Evolutionary conservation across 2,888 invertebrate species (phyloP).

Genomic region (Loripinus fragilis): DNA sequence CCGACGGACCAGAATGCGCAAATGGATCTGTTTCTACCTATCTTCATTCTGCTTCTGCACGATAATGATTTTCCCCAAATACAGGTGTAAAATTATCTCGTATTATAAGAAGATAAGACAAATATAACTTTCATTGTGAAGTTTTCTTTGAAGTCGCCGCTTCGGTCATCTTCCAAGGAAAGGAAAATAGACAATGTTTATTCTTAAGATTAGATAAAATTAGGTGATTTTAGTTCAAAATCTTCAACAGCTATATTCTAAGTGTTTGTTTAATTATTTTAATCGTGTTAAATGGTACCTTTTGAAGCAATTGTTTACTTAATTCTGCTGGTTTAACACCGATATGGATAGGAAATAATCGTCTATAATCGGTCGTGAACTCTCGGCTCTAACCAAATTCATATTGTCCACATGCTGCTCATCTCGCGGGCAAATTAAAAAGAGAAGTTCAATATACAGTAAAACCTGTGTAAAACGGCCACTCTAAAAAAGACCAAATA

Average conservation of each 20-base stretch:
- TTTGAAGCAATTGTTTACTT: constrained; percentile 13
- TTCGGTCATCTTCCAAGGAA: background rate
- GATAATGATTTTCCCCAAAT: too few relatives aligned
- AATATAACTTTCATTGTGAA: constrained; percentile 38
- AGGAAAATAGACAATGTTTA: constrained; percentile 16
- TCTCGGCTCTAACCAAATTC: too few relatives aligned
- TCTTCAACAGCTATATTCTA: constrained; percentile 40
- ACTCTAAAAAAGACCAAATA: too few relatives aligned
- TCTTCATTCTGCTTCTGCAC: too few relatives aligned
- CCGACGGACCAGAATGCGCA: too few relatives aligned
- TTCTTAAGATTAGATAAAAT: constrained; percentile 38
- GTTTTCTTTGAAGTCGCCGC: constrained; percentile 38
- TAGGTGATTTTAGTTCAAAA: constrained; percentile 31
- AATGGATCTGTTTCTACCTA: too few relatives aligned
- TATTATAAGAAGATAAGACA: constrained; percentile 30
- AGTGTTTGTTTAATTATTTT: constrained; percentile 48
- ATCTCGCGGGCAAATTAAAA: too few relatives aligned
- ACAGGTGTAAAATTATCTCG: background rate
- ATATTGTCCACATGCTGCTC: too few relatives aligned
- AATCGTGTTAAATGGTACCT: constrained; percentile 48
- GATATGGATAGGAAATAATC: background rate
- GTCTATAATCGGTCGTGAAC: constrained; percentile 39
- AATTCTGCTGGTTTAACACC: constrained; percentile 1
- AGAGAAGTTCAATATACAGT: too few relatives aligned
- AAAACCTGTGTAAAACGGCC: too few relatives aligned